phyloP scores from a whole-genome alignment of 2,113 vertebrate species.

The Poecile atricapillus region DNA sequence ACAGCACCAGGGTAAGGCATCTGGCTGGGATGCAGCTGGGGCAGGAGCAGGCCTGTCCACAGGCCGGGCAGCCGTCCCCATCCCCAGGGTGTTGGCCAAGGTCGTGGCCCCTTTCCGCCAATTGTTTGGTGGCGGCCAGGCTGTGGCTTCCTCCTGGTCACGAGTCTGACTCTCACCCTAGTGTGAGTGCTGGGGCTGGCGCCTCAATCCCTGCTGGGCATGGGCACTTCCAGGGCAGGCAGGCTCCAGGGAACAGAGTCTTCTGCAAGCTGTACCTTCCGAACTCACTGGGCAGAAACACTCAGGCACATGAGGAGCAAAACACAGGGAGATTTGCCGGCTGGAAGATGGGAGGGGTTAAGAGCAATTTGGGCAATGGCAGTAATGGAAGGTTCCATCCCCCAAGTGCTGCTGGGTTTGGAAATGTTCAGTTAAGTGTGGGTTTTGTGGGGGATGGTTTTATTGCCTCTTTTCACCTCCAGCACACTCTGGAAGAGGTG shows the following conservation, averaged over 20 bases:
- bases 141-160: neutral
- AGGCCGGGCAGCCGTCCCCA: fast-evolving
- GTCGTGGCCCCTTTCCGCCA: neutral
- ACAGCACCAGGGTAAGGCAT: neutral
- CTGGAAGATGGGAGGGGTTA: neutral
- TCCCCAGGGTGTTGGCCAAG: neutral
- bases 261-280: neutral
- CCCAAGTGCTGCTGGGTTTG: neutral
- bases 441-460: conserved; percentile 48
- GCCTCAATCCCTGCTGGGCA: neutral
- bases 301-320: neutral
- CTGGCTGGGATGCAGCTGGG: neutral
- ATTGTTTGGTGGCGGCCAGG: conserved; percentile 4
- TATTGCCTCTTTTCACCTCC: conserved; percentile 44
- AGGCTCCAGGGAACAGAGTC: neutral
- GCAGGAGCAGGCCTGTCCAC: neutral
- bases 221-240: neutral
- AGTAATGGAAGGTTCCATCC: neutral
- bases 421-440: conserved; percentile 46
- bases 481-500: conserved; percentile 21
- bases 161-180: neutral
- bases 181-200: fast-evolving
- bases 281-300: neutral
- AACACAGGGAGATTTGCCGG: neutral
- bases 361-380: neutral